phyloP scores from a whole-genome alignment of 2,797 vertebrate species.

The Melanotaenia trifasciata region DNA sequence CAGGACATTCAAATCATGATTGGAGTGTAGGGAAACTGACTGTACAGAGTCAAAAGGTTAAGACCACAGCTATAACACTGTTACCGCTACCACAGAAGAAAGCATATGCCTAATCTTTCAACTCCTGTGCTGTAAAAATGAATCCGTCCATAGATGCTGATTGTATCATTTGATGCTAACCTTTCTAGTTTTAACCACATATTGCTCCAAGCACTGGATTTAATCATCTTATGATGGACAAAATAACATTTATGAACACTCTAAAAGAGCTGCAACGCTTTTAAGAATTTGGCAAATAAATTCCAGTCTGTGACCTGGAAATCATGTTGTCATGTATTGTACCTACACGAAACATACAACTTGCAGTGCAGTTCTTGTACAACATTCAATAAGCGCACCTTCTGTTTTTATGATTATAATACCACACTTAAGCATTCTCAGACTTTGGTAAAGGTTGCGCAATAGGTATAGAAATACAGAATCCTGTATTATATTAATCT shows the following conservation, averaged over 20 bases:
- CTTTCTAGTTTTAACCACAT: not conserved
- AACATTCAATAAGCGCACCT: too few relatives aligned
- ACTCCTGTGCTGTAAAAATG: not conserved
- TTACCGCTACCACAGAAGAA: not conserved
- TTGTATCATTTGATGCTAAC: not conserved
- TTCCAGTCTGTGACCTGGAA: not conserved
- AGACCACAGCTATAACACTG: not conserved
- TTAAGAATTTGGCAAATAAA: not conserved
- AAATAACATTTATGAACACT: not conserved
- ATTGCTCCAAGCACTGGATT: not conserved
- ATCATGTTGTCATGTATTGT: not conserved
- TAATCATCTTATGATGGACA: not conserved
- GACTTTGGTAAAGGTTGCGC: not conserved
- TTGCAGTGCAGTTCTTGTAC: too few relatives aligned
- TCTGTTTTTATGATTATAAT: not conserved
- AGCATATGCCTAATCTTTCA: not conserved
- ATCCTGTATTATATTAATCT: not conserved
- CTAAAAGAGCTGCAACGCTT: not conserved
- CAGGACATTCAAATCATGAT: constrained; percentile 25
- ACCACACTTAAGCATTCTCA: not conserved
- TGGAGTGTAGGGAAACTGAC: constrained; percentile 1
- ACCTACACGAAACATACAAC: not conserved
- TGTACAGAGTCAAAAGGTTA: constrained; percentile 2
- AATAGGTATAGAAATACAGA: not conserved
- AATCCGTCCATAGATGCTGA: not conserved